Conservation (phyloP, 2,797 vertebrate species). For the Sarcoramphus papa region DNA sequence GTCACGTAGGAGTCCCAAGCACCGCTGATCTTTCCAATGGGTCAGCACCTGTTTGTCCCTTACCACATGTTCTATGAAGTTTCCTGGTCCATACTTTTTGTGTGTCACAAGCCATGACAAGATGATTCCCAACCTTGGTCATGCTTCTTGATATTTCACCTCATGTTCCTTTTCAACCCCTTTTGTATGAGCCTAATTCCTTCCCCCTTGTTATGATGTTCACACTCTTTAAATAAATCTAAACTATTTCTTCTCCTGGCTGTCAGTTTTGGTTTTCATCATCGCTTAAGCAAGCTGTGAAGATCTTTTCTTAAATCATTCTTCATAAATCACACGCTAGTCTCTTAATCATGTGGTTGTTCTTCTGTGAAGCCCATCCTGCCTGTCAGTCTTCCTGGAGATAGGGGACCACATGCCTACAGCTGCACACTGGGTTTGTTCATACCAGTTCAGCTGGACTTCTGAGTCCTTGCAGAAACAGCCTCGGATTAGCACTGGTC, state of each 20-base stretch:
- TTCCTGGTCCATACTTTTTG: neutral
- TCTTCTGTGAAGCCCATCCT: neutral
- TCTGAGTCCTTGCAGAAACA: neutral
- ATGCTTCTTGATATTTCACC: neutral
- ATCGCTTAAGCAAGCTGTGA: neutral
- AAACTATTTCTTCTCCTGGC: neutral
- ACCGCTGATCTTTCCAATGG: neutral
- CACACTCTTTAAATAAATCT: neutral
- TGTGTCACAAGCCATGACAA: neutral
- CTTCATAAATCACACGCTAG: neutral
- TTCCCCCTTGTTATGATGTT: neutral
- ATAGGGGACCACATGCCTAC: neutral
- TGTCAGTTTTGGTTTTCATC: neutral
- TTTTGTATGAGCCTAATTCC: neutral
- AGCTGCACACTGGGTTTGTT: neutral
- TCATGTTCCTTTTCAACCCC: neutral
- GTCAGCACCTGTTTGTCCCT: neutral
- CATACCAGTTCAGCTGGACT: neutral
- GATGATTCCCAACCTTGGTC: neutral
- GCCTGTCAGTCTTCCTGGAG: neutral
- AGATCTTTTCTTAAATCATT: conserved; percentile 23
- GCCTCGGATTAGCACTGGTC: neutral
- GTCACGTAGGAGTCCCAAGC: fast-evolving
- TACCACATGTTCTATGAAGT: neutral
- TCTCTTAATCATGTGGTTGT: neutral